Conservation (phyloP, 2,888 invertebrate species). For the Zootermopsis nevadensis region DNA sequence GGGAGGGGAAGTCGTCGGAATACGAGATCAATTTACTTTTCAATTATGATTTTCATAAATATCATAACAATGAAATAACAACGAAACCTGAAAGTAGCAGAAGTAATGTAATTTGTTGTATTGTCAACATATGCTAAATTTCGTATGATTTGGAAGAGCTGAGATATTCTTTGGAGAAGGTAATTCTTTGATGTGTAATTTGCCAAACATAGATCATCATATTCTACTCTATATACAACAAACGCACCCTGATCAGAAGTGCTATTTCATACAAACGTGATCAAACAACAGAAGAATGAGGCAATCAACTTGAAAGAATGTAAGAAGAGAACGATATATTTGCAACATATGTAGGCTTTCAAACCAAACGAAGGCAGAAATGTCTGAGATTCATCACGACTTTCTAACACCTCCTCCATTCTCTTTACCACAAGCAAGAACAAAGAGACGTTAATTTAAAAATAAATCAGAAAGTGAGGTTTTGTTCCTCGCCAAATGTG, state of each 20-base stretch:
- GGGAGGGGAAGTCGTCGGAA: no score
- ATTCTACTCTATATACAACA: no score
- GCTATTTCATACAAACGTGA: neutral
- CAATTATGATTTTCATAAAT: no score
- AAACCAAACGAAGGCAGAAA: neutral
- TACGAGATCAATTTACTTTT: no score
- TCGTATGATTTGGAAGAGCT: no score
- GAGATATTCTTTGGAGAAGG: no score
- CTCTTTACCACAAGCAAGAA: neutral
- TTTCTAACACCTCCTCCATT: conserved; percentile 6
- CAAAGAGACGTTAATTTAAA: neutral
- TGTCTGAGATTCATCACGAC: neutral
- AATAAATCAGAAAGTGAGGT: neutral
- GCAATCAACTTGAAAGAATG: neutral
- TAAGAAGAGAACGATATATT: neutral
- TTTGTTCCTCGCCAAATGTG: neutral
- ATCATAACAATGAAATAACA: no score
- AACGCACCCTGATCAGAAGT: neutral
- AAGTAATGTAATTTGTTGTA: no score
- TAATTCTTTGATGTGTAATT: no score
- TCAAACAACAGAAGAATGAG: neutral
- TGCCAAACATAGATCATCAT: no score
- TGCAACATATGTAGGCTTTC: neutral
- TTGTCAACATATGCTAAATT: no score
- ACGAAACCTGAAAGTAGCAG: no score